Evolutionary conservation across 2,113 vertebrate species (phyloP).

Genomic region (Pagrus major): DNA sequence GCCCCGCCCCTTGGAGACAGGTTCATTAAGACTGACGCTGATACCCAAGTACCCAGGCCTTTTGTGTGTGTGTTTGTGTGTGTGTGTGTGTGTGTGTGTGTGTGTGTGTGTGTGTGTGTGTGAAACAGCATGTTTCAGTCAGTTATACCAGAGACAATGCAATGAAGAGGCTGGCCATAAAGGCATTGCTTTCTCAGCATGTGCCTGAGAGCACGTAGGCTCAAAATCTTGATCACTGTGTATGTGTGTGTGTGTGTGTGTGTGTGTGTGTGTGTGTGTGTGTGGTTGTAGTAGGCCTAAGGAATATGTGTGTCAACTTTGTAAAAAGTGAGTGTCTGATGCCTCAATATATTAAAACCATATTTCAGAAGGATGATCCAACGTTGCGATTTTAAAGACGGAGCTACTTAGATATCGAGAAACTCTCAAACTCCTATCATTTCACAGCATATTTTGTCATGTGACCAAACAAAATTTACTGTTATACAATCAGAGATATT

Average conservation of each 20-base stretch:
- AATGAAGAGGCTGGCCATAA: constrained; percentile 66
- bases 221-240: constrained; percentile 55
- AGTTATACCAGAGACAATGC: constrained; percentile 74
- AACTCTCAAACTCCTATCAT: too few species aligned
- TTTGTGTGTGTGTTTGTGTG: constrained; percentile 75
- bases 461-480: background rate
- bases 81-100: constrained; percentile 67
- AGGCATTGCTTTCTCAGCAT: constrained; percentile 76
- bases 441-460: background rate
- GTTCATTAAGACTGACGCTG: constrained; percentile 85
- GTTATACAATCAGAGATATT: background rate
- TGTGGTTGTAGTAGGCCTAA: background rate
- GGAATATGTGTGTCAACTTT: background rate
- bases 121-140: constrained; percentile 67
- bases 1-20: constrained; percentile 83
- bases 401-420: too few species aligned
- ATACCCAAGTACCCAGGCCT: constrained; percentile 78
- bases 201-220: constrained; percentile 81
- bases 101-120: constrained; percentile 42
- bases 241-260: constrained; percentile 20
- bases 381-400: background rate
- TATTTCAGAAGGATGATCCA: background rate
- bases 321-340: constrained; percentile 2
- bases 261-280: constrained; percentile 10
- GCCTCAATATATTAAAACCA: background rate